These are phyloP conservation scores for Malachius bipustulatus DNA, from an alignment of 2,888 invertebrate species.

Conservation along the genomic window DNA sequence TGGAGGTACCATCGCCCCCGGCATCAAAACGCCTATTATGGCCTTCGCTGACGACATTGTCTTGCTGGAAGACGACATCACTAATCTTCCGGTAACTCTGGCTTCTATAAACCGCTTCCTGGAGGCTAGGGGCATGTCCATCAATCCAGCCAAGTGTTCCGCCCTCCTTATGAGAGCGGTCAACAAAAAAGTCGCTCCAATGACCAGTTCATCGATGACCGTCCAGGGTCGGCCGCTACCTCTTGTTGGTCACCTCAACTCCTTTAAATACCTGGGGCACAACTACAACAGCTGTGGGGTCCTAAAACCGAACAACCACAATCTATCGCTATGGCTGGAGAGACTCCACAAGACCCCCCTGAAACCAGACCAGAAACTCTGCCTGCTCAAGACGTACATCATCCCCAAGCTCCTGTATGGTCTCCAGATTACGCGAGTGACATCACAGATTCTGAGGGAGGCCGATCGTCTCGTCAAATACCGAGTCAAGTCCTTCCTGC, in stretches of 20 bases:
- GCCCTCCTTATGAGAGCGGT: background rate
- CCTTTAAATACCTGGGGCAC: conserved; percentile 5
- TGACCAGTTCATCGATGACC: background rate
- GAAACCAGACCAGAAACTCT: background rate
- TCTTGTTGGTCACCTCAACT: background rate
- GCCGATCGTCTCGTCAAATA: background rate
- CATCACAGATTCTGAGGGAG: conserved; percentile 2
- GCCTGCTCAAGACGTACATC: background rate
- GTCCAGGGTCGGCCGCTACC: background rate
- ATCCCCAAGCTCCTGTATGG: background rate
- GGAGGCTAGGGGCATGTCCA: background rate
- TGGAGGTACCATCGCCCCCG: background rate
- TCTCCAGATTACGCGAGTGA: background rate
- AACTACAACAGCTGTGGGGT: background rate
- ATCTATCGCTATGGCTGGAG: background rate
- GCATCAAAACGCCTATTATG: background rate
- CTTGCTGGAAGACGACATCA: background rate
- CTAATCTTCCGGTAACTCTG: background rate
- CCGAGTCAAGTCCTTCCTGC: background rate
- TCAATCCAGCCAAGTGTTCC: background rate
- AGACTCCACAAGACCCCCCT: background rate
- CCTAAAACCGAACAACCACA: background rate
- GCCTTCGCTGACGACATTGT: conserved; percentile 3
- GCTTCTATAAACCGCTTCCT: background rate
- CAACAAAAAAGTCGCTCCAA: background rate